Base-by-base conservation (phyloP, 2,113 vertebrate species). In the Buteo buteo region DNA sequence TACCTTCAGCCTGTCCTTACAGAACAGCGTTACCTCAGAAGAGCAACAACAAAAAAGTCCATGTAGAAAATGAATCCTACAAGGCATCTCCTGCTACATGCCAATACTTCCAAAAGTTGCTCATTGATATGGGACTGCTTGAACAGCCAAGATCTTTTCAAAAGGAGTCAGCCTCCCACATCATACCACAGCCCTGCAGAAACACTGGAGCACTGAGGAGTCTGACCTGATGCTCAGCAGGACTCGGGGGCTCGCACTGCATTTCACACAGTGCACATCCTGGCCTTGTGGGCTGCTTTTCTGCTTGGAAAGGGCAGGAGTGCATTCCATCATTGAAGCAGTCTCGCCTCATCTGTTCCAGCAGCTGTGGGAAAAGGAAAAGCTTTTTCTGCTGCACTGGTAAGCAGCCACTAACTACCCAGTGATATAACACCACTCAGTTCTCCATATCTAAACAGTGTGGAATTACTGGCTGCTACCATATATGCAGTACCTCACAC, bases 211-310 rank as follows among this genome's bases (percentile, higher is more conserved):
- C 19, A 42, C 16, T 47, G 52, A 78, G 62, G 11, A 83, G 34
- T n/a, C 40, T 64, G 34, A n/a, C 47, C 19, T 44, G 18, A 52
- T 8, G 36, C 38, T 16, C 81, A 38, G 50, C 50, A 61, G 59
- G 44, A 89, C 40, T 17, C 0, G 0, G 20, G n/a, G 44, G 26
- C n/a, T 89, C 4, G 0, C 10, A 1, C 11, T 61, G 58, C 58
- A n/a, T 38, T 71, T 66, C 76, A 82, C 13, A 22, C 36, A 13
- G 65, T 36, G 18, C 0, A 0, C 25, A 47, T 38, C 62, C 31
- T 40, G 45, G 34, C 62, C 45, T 66, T 22, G n/a, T 12, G 20
- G 69, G 22, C 24, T 28, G 70, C 10, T 38, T 28, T 13, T 47
- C 50, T 70, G 28, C n/a, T 26, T 55, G 78, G n/a, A 73, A 83